Base-by-base conservation (phyloP, 2,797 vertebrate genomes). In the Ctenochaetus hawaiiensis region DNA sequence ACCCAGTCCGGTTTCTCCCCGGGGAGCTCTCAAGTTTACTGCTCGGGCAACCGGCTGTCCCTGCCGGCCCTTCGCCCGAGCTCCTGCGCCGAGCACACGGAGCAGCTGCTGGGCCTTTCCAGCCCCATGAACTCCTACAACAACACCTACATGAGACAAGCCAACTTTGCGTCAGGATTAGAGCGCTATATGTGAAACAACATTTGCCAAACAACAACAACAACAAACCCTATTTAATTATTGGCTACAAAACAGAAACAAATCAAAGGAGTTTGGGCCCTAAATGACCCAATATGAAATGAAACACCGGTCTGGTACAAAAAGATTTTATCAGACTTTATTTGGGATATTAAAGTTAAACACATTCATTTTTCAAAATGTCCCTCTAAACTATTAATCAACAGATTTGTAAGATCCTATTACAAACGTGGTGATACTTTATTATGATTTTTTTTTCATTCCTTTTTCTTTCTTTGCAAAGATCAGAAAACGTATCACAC, bases 181-280 rank as follows among this genome's bases (percentile, higher is more conserved):
- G 98, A 99, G 86, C 94, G 97, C 26, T 99, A 98, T 82, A 95
- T 99, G 96, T 99, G 90, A 90, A 49, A 63, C 1, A 1, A 53
- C 8, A 18, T 18, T 20, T 0, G 1, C 34, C 4, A 20, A 6
- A 60, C 12, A 51, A 20, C 12, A 41, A 23, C 11, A 48, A 37
- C 14, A 9, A 4, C 4, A 49, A 22, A 30, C 44, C 14, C 3
- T 2, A 6, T 5, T 22, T 6, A 39, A 66, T 30, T 7, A 23
- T 23, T 13, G 2, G 52, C 9, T 37, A 6, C 47, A 4, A 23
- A 52, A 59, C 17, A 14, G 34, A 17, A 34, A 34, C 51, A 45
- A 16, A 47, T 34, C 53, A 53, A 37, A 77, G 13, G 1, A 13
- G 20, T 10, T 52, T 20, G 7, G 39, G 11, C 0, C 39, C 57